Evolutionary conservation across 1,140 invertebrate species (phyloP), one percentile per base, ranked within the genome.

Genomic region (Drosophila insularis): DNA sequence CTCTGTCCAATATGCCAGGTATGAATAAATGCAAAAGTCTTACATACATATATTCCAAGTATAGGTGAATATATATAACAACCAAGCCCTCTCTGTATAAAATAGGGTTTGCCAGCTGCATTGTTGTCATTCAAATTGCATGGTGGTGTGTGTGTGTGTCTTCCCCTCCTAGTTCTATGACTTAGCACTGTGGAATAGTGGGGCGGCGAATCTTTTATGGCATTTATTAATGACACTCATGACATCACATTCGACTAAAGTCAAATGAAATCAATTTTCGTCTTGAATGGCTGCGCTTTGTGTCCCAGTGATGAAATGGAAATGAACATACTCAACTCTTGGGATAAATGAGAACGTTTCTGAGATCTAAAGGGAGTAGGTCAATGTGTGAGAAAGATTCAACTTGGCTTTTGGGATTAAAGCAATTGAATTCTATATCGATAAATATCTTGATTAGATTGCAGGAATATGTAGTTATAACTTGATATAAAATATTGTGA

Each of bases 101-200:
- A 62, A 27, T 27, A 27, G 27, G 17, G 60, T 43, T 31, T 32
- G 55, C 35, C 63, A 66, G 14, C 14, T 72, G 69, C 65, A 76
- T 76, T 76, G 73, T 68, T 72, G 76, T 40, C 76, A 78, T 72
- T 68, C 71, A 78, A 78, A 78, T 78, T 71, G 63, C 68, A 59
- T 67, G 40, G 50, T 8, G 13, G n/a, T 17, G 56, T 21, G 27
- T 27, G 37, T 13, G 14, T 13, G 37, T 21, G 13, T 31, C 4
- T 2, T 10, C 14, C 5, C 5, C 27, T 27, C 6, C 14, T 14
- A 40, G 6, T 46, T 17, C 43, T 21, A 46, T 14, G 19, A 37
- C 11, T 37, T 0, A 3, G 35, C 10, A 2, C 11, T 13, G 35
- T 2, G 35, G n/a, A 17, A 14, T 53, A 40, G 31, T 19, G 35